phyloP scores from a whole-genome alignment of 1,140 invertebrate species.

The Atta cephalotes region DNA sequence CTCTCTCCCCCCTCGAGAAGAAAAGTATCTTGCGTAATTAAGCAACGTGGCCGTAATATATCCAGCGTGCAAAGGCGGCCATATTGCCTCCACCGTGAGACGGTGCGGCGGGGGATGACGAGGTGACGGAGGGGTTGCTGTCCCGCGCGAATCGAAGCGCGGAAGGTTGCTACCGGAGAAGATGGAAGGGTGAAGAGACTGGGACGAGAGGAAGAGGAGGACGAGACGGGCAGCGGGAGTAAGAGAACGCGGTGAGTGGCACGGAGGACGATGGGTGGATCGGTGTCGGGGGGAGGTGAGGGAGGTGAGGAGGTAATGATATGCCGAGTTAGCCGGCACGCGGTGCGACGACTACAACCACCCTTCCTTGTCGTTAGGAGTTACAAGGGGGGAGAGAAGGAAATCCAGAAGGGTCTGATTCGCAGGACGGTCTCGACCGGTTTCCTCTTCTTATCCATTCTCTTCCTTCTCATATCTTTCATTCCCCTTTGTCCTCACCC shows the following conservation, averaged over 20 bases:
- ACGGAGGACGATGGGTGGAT: constrained; percentile 40
- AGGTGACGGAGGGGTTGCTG: constrained; percentile 51
- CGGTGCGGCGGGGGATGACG: constrained; percentile 33
- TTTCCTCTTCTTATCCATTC: constrained; percentile 44
- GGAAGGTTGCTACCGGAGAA: constrained; percentile 75
- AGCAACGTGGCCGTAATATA: constrained; percentile 81
- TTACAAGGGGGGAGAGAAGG: constrained; percentile 30
- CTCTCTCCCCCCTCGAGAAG: constrained; percentile 56
- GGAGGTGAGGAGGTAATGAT: constrained; percentile 77
- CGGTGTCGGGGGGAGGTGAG: constrained; percentile 43
- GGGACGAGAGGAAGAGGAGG: constrained; percentile 31
- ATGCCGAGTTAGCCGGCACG: constrained; percentile 74
- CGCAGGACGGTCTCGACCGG: constrained; percentile 54
- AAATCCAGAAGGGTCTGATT: constrained; percentile 58
- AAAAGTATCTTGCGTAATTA: constrained; percentile 83
- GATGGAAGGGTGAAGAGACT: constrained; percentile 74
- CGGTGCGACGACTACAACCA: constrained; percentile 69
- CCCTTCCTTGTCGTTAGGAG: constrained; percentile 59
- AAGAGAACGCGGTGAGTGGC: constrained; percentile 35
- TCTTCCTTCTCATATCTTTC: constrained; percentile 7
- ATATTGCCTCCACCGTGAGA: constrained; percentile 76
- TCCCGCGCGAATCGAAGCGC: constrained; percentile 74
- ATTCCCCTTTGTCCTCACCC: neutral
- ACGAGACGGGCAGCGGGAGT: constrained; percentile 45
- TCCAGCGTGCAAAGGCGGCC: constrained; percentile 76